Base-by-base conservation (phyloP, 2,113 vertebrate genomes). In the Cyprinus carpio region DNA sequence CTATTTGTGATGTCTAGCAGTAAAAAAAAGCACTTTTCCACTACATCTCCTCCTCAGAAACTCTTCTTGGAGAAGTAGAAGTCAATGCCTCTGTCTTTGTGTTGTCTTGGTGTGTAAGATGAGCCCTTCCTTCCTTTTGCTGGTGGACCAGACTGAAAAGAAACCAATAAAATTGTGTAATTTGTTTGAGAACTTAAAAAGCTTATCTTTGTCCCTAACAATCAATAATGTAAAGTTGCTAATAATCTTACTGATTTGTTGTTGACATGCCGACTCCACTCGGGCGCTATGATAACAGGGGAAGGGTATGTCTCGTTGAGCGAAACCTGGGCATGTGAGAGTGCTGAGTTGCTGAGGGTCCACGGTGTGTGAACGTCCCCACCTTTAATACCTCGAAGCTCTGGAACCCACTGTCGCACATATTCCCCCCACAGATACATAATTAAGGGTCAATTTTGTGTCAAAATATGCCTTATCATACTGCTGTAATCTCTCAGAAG, bases 61-160 rank as follows among this genome's bases (percentile, higher is more conserved):
- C 92, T 90, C 82, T 95, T 96, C 86, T 8, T 89, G 80, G 95
- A 95, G 82, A 96, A 96, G 85, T 96, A 96, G 88, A 96, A 96
- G 81, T 96, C 96, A 1, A 94, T 92, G 77, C 95, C 96, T 90
- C 94, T 90, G 92, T 94, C 92, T 34, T 86, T 87, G 84, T 92
- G 94, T 79, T 94, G 94, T 0, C 6, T 87, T 13, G 94, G 90
- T 0, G 67, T 74, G 78, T 88, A 87, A 2, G 94, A 93, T 0
- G 93, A 90, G 11, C 92, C 93, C 40, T 90, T 94, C 84, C 67
- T 93, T 79, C 92, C 93, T 91, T 90, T 91, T 1, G 81, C 37
- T 31, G 91, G 89, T 3, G 87, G 27, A 43, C 85, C 92, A 81
- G 81, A 90, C 93, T 95, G 88, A 11, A 82, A 81, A 82, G 31